Conservation (phyloP, 2,797 vertebrate genomes). For the Mormyrus hasselquistii region DNA sequence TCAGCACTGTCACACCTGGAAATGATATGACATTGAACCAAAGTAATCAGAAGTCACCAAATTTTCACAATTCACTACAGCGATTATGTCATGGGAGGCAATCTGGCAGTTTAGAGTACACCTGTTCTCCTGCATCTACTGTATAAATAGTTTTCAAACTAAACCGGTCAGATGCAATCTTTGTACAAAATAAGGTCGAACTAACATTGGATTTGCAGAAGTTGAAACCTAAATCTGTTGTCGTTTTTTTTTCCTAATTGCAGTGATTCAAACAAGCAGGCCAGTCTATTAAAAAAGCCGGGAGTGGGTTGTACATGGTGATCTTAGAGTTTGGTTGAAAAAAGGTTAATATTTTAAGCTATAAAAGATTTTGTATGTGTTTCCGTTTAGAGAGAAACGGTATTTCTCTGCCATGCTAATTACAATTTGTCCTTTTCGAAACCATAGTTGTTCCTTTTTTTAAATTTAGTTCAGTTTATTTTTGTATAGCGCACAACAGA, state of each 20-base stretch:
- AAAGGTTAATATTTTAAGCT: not conserved
- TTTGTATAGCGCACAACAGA: not conserved
- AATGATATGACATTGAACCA: not conserved
- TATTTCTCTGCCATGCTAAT: not conserved
- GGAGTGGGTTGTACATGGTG: conserved; percentile 33
- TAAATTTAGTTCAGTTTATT: not conserved
- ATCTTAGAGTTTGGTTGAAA: not conserved
- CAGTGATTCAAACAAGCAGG: conserved; percentile 52
- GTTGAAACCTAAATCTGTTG: conserved; percentile 56
- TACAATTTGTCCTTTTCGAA: not conserved
- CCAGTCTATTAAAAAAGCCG: conserved; percentile 67
- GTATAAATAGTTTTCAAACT: conserved; percentile 50
- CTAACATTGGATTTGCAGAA: conserved; percentile 64
- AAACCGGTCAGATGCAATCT: conserved; percentile 71
- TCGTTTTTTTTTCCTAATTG: conserved; percentile 52
- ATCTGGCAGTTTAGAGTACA: no score
- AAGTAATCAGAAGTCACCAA: not conserved
- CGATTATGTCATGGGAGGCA: not conserved
- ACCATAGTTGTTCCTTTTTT: not conserved
- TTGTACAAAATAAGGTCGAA: conserved; percentile 94
- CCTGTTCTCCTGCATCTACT: not conserved
- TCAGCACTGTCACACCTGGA: not conserved
- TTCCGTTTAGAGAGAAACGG: not conserved
- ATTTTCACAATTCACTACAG: not conserved
- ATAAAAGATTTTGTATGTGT: not conserved